These are phyloP conservation scores for Oligia fasciuncula DNA, from an alignment of 2,888 invertebrate genomes.

Conservation along the genomic window DNA sequence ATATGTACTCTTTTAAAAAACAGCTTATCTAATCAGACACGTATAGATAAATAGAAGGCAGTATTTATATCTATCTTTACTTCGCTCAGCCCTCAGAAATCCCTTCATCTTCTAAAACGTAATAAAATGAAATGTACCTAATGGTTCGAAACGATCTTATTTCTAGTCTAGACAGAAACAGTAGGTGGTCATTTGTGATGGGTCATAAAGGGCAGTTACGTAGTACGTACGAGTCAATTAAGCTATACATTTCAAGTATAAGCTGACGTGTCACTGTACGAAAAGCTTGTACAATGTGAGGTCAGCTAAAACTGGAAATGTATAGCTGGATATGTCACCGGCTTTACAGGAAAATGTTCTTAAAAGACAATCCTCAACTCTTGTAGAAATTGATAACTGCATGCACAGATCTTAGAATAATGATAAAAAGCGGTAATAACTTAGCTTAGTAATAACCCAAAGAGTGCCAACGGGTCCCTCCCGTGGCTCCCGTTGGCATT, in stretches of 20 bases:
- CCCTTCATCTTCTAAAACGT: too few relatives aligned
- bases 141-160: slow-evolving; percentile 27
- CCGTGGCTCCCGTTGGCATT: too few relatives aligned
- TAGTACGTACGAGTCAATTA: too few relatives aligned
- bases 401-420: neutral
- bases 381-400: neutral
- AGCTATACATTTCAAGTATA: too few relatives aligned
- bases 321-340: too few relatives aligned
- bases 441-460: too few relatives aligned
- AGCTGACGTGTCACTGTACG: too few relatives aligned
- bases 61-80: neutral
- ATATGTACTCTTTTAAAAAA: neutral
- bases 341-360: too few relatives aligned
- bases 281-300: too few relatives aligned
- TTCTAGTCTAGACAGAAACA: slow-evolving; percentile 45
- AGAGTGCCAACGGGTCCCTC: too few relatives aligned
- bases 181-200: neutral
- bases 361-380: neutral
- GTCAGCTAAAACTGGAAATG: too few relatives aligned
- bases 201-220: neutral
- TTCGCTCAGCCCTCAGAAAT: neutral
- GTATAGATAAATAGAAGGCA: neutral
- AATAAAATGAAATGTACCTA: slow-evolving; percentile 26
- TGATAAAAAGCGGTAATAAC: too few relatives aligned
- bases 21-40: neutral